phyloP scores from a whole-genome alignment of 2,797 vertebrate species.

The Scarus forsteni region DNA sequence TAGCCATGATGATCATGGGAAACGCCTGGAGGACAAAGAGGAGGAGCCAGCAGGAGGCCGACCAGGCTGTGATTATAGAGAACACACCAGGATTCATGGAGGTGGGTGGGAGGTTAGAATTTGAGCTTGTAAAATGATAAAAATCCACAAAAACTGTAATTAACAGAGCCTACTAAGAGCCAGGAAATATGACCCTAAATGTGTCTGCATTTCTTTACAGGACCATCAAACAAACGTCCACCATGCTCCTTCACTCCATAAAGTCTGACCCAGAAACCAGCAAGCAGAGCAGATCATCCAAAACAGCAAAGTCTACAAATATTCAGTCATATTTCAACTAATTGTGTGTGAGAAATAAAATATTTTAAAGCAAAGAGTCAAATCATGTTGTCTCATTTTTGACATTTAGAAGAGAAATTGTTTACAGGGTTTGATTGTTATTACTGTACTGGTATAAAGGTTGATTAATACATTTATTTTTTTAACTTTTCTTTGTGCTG shows the following conservation, averaged over 20 bases:
- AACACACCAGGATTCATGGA: constrained; percentile 58
- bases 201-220: constrained; percentile 16
- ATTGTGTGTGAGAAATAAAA: too few relatives aligned
- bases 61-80: background rate
- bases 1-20: constrained; percentile 72
- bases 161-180: background rate
- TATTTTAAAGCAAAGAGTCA: too few relatives aligned
- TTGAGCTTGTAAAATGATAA: background rate
- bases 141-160: background rate
- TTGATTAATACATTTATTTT: too few relatives aligned
- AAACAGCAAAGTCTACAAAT: too few relatives aligned
- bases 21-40: constrained; percentile 76
- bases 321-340: too few relatives aligned
- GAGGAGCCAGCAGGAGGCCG: constrained; percentile 8
- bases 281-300: too few relatives aligned
- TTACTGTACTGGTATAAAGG: too few relatives aligned
- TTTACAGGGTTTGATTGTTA: too few relatives aligned
- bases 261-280: background rate
- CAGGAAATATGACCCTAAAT: background rate
- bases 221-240: background rate
- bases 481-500: too few relatives aligned
- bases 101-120: constrained; percentile 18
- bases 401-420: too few relatives aligned
- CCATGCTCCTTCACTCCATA: constrained; percentile 8
- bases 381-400: too few relatives aligned